A percentile compares a stretch with the other conserved stretches of the same genome.
Evolutionary conservation across 2,888 invertebrate genomes (phyloP).

Genomic region (Andrena praecox): DNA sequence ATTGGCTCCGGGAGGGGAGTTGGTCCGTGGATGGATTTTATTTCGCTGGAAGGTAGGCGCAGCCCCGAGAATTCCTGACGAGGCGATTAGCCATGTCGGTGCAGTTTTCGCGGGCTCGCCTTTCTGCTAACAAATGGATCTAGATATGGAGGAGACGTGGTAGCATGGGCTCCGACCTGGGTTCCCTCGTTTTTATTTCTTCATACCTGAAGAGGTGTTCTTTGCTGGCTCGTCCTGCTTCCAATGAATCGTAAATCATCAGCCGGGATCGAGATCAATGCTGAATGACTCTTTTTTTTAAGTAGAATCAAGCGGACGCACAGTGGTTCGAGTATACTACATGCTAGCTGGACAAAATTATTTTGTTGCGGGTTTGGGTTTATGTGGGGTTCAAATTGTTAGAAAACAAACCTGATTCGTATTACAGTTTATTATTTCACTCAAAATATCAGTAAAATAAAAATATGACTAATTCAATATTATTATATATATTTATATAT

Average conservation of each 20-base stretch:
- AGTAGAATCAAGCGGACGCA: too few relatives aligned
- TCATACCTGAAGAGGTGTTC: slow-evolving; percentile 18
- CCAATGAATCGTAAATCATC: slow-evolving; percentile 20
- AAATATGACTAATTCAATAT: too few relatives aligned
- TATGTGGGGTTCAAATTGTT: too few relatives aligned
- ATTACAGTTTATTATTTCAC: too few relatives aligned
- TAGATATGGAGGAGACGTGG: slow-evolving; percentile 21
- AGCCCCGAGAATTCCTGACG: slow-evolving; percentile 28
- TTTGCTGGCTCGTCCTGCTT: background rate
- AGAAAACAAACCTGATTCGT: too few relatives aligned
- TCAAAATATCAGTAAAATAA: too few relatives aligned
- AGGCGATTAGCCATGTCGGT: slow-evolving; percentile 39
- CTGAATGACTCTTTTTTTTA: too few relatives aligned
- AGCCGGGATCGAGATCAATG: background rate
- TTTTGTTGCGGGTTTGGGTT: too few relatives aligned
- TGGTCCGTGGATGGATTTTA: slow-evolving; percentile 31
- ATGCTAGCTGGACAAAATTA: too few relatives aligned
- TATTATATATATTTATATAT: too few relatives aligned
- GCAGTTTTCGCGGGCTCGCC: slow-evolving; percentile 17
- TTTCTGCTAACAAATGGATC: slow-evolving; percentile 41
- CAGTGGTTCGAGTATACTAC: too few relatives aligned
- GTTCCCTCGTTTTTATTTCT: slow-evolving; percentile 23
- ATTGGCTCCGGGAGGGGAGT: slow-evolving; percentile 16
- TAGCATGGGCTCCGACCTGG: slow-evolving; percentile 36
- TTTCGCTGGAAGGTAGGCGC: slow-evolving; percentile 28